Percentiles rank a stretch among this genome's conserved stretches.
These are phyloP conservation scores for Arrhopalites spinosus DNA, from an alignment of 2,888 invertebrate species.

Conservation along the genomic window DNA sequence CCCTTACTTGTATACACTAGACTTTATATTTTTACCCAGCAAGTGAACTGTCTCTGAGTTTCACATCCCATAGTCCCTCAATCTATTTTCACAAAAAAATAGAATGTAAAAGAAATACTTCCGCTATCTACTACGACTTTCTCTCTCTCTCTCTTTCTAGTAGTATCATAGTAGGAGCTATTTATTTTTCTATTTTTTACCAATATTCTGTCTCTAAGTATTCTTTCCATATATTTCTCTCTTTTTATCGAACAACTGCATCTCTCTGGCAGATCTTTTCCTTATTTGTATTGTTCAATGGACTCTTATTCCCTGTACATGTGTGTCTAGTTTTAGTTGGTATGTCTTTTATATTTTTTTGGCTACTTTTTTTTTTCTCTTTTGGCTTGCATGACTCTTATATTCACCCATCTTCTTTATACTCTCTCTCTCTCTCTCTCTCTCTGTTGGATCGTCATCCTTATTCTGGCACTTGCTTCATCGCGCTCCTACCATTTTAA, in stretches of 20 bases:
- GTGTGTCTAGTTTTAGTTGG: too few relatives aligned
- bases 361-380: too few relatives aligned
- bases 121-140: neutral
- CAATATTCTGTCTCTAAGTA: neutral
- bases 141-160: too few relatives aligned
- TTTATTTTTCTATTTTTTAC: neutral
- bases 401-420: neutral
- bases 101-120: neutral
- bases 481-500: conserved; percentile 10
- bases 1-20: too few relatives aligned
- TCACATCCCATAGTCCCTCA: neutral
- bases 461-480: neutral
- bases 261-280: too few relatives aligned
- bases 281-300: too few relatives aligned
- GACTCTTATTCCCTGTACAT: too few relatives aligned
- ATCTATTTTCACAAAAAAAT: neutral
- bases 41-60: neutral
- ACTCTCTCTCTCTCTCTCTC: neutral
- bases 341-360: neutral
- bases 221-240: too few relatives aligned
- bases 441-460: neutral
- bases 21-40: neutral
- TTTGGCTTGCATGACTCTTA: neutral
- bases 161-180: too few relatives aligned
- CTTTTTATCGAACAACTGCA: too few relatives aligned